A percentile compares a stretch with the other conserved stretches of the same genome.
Conservation (phyloP, 2,113 vertebrate genomes). For the Erinaceus europaeus region DNA sequence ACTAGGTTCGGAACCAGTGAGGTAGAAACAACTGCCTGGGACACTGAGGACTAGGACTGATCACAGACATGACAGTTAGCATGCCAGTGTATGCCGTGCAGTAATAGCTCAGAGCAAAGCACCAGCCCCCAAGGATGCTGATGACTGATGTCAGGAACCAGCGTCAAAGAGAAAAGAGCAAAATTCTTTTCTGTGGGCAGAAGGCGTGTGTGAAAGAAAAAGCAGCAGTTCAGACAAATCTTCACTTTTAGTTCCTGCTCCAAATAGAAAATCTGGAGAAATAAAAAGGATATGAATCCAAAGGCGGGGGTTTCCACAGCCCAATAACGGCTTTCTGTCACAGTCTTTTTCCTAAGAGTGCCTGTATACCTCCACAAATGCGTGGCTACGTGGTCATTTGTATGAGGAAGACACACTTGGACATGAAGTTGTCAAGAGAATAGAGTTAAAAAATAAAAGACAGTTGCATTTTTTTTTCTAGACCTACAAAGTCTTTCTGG, state of each 20-base stretch:
- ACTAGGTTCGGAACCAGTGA: background rate
- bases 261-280: conserved; percentile 33
- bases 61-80: background rate
- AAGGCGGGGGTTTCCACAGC: background rate
- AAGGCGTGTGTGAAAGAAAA: background rate
- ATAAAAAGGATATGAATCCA: background rate
- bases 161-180: background rate
- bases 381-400: background rate
- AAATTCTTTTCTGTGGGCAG: background rate
- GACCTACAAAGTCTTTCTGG: background rate
- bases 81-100: background rate
- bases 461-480: background rate
- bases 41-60: background rate
- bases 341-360: background rate
- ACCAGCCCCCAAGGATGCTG: no score
- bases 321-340: background rate
- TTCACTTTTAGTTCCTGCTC: background rate
- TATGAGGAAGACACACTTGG: background rate
- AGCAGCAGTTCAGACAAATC: background rate
- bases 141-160: background rate
- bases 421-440: background rate
- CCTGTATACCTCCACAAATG: background rate
- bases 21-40: background rate
- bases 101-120: no score
- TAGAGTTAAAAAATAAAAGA: background rate